Percentiles rank a stretch among this genome's conserved stretches.
These are phyloP conservation scores for Trichonephila clavipes DNA, from an alignment of 1,140 invertebrate genomes.

Conservation along the genomic window DNA sequence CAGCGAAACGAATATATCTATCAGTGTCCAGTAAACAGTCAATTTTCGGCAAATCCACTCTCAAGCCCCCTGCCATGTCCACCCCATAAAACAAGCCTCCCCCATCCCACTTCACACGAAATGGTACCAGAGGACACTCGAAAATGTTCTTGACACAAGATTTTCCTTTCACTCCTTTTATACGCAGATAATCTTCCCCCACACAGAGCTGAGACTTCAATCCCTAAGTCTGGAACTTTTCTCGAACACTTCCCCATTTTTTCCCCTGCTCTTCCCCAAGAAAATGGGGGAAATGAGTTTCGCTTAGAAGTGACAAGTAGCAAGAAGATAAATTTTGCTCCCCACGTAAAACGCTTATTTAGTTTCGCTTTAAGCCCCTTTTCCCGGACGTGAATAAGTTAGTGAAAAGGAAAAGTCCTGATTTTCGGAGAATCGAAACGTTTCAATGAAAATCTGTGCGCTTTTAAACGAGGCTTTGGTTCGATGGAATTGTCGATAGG, in stretches of 20 bases:
- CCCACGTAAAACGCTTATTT: constrained; percentile 29
- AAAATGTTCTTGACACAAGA: constrained; percentile 7
- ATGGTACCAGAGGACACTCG: neutral
- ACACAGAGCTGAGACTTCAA: neutral
- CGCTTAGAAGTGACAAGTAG: neutral
- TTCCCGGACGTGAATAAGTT: neutral
- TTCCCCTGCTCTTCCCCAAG: neutral
- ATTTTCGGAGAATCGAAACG: neutral
- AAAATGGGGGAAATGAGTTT: neutral
- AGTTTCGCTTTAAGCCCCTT: neutral
- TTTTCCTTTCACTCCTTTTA: neutral
- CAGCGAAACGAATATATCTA: neutral
- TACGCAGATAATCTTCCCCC: neutral
- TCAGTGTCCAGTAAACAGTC: neutral
- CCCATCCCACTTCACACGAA: neutral
- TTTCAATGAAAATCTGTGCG: too few species aligned
- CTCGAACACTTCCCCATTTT: neutral
- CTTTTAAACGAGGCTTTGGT: too few species aligned
- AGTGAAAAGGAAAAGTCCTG: neutral
- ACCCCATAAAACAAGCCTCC: neutral
- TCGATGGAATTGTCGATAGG: too few species aligned
- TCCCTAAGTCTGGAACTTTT: neutral
- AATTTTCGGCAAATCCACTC: constrained; percentile 1
- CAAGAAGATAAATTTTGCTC: constrained; percentile 1
- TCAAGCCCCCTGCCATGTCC: neutral